Evolutionary conservation across 2,888 invertebrate species (phyloP), one percentile per base, ranked within the genome.

Genomic region (Germaria angustata): DNA sequence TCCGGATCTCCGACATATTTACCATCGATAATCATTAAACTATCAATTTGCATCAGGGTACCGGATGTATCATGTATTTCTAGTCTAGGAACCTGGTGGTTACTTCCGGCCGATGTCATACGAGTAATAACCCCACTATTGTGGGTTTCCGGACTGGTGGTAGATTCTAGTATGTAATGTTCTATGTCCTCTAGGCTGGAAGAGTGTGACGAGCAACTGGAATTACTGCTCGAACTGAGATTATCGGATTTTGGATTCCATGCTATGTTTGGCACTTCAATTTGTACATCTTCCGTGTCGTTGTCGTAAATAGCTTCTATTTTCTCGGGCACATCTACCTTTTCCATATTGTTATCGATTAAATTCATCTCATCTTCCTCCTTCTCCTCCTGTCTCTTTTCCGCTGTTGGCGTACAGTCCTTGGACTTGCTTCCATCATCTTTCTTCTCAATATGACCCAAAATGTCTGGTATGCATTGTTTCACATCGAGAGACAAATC

Each of bases 41-140:
- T 93, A 86, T 94, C 93, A 59, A 93, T 90, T 86, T 93, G 93
- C 89, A 95, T 92, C 9, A 95, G 89, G 84, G 94, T 94, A 0
- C 95, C 95, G 44, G 94, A 93, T 63, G 93, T 95, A 85, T 95
- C 94, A 87, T 95, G 95, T 9, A 96, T 94, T 90, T 95, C 95
- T 0, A 96, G 91, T 68, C 95, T 92, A 0, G 96, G 96, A 0
- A 95, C 94, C 79, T 88, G 88, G 73, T 89, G 89, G 49, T 86
- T 87, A 8, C 85, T 85, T 0, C 84, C 85, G 0, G 65, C 7
- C 7, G 71, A 65, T 17, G 39, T 9, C 28, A 80, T 66, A n/a
- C n/a, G n/a, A n/a, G n/a, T n/a, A 0, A 49, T 61, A n/a, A 69
- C 57, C n/a, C 75, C 68, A 41, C 85, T 85, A 7, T 90, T 90